phyloP scores from a whole-genome alignment of 2,113 vertebrate genomes.

The Choloepus hoffmanni region DNA sequence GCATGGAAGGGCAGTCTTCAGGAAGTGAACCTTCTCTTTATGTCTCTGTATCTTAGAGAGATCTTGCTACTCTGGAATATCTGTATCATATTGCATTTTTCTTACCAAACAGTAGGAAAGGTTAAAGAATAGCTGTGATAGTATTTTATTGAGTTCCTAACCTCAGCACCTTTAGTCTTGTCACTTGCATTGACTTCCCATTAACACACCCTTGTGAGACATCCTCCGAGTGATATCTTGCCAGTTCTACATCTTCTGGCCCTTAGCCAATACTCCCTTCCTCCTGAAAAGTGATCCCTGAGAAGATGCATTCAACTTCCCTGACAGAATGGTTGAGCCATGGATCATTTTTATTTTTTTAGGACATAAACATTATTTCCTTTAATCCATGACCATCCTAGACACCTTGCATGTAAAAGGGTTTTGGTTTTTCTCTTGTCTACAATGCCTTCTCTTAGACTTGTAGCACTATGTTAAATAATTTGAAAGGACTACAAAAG shows the following conservation, averaged over 20 bases:
- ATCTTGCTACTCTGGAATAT: not conserved
- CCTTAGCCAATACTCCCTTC: not conserved
- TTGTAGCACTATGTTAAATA: too few relatives aligned
- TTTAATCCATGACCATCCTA: not conserved
- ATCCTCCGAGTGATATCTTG: not conserved
- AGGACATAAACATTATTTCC: not conserved
- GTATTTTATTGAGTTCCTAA: not conserved
- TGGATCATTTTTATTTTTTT: not conserved
- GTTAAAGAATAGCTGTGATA: not conserved
- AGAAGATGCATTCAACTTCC: not conserved
- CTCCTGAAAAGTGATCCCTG: not conserved
- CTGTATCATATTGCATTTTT: not conserved
- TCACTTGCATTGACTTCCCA: not conserved
- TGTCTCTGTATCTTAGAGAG: not conserved
- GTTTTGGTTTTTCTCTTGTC: not conserved
- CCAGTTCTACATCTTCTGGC: not conserved
- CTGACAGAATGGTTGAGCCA: not conserved
- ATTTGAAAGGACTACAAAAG: not conserved
- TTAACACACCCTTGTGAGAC: not conserved
- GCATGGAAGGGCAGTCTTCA: not conserved
- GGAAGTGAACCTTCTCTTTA: not conserved
- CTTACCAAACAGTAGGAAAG: not conserved
- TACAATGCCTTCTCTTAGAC: not conserved
- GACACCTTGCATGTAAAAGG: not conserved
- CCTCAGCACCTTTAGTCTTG: not conserved